Percentiles rank a stretch among this genome's conserved stretches.
Evolutionary conservation across 2,888 invertebrate genomes (phyloP).

Genomic region (Perizoma flavofasciatum): DNA sequence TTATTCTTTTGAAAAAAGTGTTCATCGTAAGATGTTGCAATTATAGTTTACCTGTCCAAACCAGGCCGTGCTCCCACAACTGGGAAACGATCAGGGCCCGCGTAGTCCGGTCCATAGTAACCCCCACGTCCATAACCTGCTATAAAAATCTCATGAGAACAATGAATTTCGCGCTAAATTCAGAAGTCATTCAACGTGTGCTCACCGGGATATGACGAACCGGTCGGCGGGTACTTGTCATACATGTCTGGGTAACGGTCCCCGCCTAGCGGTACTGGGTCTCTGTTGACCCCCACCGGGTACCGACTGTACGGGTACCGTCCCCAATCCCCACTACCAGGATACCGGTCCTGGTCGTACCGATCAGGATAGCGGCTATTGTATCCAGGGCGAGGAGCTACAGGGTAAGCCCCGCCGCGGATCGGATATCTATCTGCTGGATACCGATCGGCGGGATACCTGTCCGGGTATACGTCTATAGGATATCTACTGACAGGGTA

Average conservation of each 20-base stretch:
- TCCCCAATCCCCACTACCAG: conserved; percentile 65
- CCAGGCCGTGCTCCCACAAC: conserved; percentile 79
- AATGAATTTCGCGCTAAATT: conserved; percentile 33
- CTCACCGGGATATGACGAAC: conserved; percentile 77
- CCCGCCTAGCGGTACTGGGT: conserved; percentile 78
- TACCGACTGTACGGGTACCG: conserved; percentile 77
- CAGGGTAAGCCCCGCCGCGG: conserved; percentile 61
- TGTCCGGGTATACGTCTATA: conserved; percentile 64
- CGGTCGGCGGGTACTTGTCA: conserved; percentile 84
- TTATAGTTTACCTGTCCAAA: conserved; percentile 64
- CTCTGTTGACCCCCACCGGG: conserved; percentile 77
- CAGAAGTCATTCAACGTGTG: conserved; percentile 41
- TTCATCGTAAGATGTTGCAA: neutral
- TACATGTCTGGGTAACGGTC: conserved; percentile 79
- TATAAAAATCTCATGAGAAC: conserved; percentile 35
- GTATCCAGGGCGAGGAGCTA: conserved; percentile 54
- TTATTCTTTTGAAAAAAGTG: neutral
- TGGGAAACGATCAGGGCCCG: conserved; percentile 68
- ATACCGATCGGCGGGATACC: conserved; percentile 63
- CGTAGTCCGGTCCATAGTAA: conserved; percentile 68
- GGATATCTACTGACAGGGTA: conserved; percentile 73
- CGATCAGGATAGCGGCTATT: conserved; percentile 77
- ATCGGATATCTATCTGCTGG: conserved; percentile 68
- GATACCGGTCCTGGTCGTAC: conserved; percentile 75
- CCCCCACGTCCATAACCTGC: conserved; percentile 68